Evolutionary conservation across 2,113 vertebrate genomes (phyloP).

Genomic region (Opisthocomus hoazin): DNA sequence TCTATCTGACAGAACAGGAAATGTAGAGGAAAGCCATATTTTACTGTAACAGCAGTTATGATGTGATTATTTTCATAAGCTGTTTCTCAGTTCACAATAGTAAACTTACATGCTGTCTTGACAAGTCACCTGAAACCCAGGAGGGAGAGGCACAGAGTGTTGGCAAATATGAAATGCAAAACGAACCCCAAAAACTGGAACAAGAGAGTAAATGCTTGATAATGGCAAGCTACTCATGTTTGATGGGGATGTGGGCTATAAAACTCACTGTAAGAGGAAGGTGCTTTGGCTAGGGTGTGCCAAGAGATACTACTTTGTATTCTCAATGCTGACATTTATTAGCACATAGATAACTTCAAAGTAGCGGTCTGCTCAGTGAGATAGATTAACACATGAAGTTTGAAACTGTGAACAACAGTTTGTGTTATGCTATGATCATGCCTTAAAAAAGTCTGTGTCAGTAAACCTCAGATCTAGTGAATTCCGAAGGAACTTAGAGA

Average conservation of each 20-base stretch:
- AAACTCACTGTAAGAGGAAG: not conserved
- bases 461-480: not conserved
- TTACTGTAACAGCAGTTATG: not conserved
- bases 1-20: not conserved
- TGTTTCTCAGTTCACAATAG: not conserved
- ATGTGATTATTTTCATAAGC: not conserved
- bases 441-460: not conserved
- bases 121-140: not conserved
- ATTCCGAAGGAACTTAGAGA: not conserved
- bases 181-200: not conserved
- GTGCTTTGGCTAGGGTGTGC: not conserved
- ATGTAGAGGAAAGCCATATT: not conserved
- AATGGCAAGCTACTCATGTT: not conserved
- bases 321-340: not conserved
- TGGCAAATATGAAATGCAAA: not conserved
- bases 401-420: not conserved
- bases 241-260: not conserved
- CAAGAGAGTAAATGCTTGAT: not conserved
- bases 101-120: not conserved
- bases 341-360: not conserved
- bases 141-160: not conserved
- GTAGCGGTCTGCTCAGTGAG: not conserved
- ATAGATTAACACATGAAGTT: not conserved
- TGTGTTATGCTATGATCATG: not conserved
- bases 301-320: not conserved